A percentile compares a stretch with the other conserved stretches of the same genome.
phyloP scores from a whole-genome alignment of 2,797 vertebrate genomes.

The Lagothrix lagotricha region DNA sequence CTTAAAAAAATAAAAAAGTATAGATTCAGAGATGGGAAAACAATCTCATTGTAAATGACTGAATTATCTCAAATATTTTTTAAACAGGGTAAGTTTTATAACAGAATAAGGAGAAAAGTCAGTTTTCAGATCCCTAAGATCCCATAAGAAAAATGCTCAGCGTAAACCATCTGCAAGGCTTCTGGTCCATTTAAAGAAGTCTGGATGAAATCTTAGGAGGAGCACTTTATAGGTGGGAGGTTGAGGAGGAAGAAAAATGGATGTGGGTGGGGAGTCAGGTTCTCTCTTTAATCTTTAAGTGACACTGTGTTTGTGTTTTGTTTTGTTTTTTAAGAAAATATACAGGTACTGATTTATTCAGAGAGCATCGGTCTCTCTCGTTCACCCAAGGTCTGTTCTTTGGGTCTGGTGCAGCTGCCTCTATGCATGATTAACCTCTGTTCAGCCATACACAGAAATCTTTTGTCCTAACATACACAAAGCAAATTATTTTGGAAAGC shows the following conservation, averaged over 20 bases:
- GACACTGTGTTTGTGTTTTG: not conserved
- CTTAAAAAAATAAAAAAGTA: not conserved
- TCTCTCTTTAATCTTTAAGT: conserved; percentile 65
- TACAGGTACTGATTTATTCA: conserved; percentile 87
- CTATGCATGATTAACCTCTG: conserved; percentile 95
- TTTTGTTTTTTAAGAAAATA: conserved; percentile 66
- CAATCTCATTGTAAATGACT: not conserved
- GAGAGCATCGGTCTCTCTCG: conserved; percentile 70
- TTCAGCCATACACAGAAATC: conserved; percentile 95
- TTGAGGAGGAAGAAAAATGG: not conserved
- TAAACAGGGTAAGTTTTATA: conserved; percentile 29
- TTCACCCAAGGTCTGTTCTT: conserved; percentile 85
- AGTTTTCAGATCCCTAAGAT: not conserved
- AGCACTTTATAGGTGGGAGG: accelerated
- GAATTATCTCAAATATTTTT: not conserved
- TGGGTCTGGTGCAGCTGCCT: conserved; percentile 89
- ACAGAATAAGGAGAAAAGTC: not conserved
- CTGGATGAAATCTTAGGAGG: not conserved
- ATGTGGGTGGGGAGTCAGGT: not conserved
- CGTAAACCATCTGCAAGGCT: not conserved
- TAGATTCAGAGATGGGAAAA: not conserved
- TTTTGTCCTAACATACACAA: conserved; percentile 99
- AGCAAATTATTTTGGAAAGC: conserved; percentile 99
- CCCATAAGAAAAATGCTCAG: not conserved
- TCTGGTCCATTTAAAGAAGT: not conserved